These are phyloP conservation scores for Chloroclystis v-ata DNA, from an alignment of 2,888 invertebrate genomes.

Conservation along the genomic window DNA sequence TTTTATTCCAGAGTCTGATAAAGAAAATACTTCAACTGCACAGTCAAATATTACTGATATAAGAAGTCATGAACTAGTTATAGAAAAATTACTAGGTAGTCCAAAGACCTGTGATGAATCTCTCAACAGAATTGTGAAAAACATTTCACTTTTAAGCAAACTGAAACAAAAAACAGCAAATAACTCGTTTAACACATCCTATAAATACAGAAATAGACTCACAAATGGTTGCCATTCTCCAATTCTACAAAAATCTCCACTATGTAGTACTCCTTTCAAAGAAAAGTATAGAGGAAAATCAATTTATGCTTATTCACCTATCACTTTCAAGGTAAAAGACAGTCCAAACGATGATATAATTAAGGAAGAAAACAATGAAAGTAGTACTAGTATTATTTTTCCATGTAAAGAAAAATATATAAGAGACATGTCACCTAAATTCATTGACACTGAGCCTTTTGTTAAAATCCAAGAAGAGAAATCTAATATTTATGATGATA, in stretches of 20 bases:
- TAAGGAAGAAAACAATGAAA: constrained; percentile 35
- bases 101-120: constrained; percentile 49
- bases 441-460: too few species aligned
- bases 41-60: constrained; percentile 48
- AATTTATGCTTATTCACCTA: constrained; percentile 66
- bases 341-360: constrained; percentile 35
- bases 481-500: constrained; percentile 12
- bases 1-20: constrained; percentile 53
- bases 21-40: constrained; percentile 49
- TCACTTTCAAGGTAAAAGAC: constrained; percentile 30
- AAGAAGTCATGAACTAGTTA: constrained; percentile 47
- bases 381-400: constrained; percentile 32
- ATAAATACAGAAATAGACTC: constrained; percentile 36
- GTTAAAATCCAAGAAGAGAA: not conserved
- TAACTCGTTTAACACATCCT: constrained; percentile 33
- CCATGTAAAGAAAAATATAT: constrained; percentile 24
- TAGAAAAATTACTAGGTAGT: constrained; percentile 44
- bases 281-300: constrained; percentile 61
- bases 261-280: constrained; percentile 65
- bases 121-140: constrained; percentile 54
- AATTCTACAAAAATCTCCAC: constrained; percentile 45
- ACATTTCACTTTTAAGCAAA: constrained; percentile 45
- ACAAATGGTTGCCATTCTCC: constrained; percentile 41
- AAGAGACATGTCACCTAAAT: constrained; percentile 5
- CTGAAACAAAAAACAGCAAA: constrained; percentile 33